Percentiles rank a stretch among this genome's conserved stretches.
Conservation (phyloP, 2,797 vertebrate genomes). For the Botia almorhae region DNA sequence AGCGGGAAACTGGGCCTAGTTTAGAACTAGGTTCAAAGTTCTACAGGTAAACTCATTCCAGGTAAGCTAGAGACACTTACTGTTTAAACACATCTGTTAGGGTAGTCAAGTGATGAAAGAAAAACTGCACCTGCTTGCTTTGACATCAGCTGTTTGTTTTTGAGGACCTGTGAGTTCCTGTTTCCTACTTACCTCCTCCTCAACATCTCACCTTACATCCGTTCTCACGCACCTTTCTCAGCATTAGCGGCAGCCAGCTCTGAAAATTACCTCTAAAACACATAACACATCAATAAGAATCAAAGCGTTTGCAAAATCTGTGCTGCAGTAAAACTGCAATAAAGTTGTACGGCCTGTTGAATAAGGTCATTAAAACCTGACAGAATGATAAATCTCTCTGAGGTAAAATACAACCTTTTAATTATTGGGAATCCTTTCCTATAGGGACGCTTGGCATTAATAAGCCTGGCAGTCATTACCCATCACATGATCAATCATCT, state of each 20-base stretch:
- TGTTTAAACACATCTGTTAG: constrained; percentile 3
- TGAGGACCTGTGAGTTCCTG: constrained; percentile 5
- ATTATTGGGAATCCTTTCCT: constrained; percentile 70
- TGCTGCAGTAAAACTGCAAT: constrained; percentile 61
- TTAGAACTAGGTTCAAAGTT: not conserved
- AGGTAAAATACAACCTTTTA: constrained; percentile 52
- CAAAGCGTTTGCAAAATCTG: constrained; percentile 43
- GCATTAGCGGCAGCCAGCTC: constrained; percentile 31
- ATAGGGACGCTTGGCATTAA: constrained; percentile 65
- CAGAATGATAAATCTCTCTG: constrained; percentile 66
- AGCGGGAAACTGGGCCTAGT: too few relatives aligned
- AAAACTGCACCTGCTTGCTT: constrained; percentile 1
- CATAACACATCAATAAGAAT: constrained; percentile 65
- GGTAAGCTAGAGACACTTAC: not conserved
- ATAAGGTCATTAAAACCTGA: constrained; percentile 67
- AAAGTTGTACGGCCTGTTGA: constrained; percentile 61
- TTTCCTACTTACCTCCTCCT: constrained; percentile 1
- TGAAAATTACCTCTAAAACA: constrained; percentile 55
- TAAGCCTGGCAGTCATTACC: constrained; percentile 70
- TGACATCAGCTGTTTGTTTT: not conserved
- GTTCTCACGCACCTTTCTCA: not conserved
- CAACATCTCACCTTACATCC: not conserved
- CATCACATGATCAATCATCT: constrained; percentile 63
- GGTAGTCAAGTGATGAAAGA: not conserved
- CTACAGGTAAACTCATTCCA: not conserved